A percentile compares a stretch with the other conserved stretches of the same genome.
These are phyloP conservation scores for Linurgus olivaceus DNA, from an alignment of 2,797 vertebrate species.

Conservation along the genomic window DNA sequence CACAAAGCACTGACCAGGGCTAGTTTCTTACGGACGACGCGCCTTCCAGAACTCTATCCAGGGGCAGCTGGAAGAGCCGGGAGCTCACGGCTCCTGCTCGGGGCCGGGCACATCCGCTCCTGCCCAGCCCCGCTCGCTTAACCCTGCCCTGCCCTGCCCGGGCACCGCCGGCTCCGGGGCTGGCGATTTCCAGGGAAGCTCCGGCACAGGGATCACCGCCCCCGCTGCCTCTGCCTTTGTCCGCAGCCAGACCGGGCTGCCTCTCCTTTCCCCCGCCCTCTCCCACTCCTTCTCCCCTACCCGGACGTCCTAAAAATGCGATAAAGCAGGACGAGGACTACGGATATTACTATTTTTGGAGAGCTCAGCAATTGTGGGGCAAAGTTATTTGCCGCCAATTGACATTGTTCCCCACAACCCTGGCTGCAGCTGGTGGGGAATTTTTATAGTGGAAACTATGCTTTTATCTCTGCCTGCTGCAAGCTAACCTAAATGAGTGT, in stretches of 20 bases:
- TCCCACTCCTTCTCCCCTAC: not conserved
- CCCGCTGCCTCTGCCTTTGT: not conserved
- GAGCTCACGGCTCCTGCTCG: not conserved
- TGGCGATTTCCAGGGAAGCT: not conserved
- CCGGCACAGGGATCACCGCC: rapidly evolving
- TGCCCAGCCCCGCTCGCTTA: not conserved
- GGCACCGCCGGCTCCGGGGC: not conserved
- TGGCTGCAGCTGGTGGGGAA: not conserved
- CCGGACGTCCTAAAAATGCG: not conserved
- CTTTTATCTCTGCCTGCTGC: not conserved
- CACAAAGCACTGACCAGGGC: no score
- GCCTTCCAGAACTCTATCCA: no score
- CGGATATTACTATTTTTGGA: rapidly evolving
- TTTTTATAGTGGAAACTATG: not conserved
- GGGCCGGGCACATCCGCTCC: not conserved
- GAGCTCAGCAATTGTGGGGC: not conserved
- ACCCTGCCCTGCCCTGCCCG: not conserved
- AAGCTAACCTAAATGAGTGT: not conserved
- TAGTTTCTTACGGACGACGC: rapidly evolving
- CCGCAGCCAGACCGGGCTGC: not conserved
- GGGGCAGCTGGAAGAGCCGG: not conserved
- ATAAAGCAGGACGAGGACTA: no score
- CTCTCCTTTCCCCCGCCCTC: not conserved
- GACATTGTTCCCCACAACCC: no score
- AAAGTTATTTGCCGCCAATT: not conserved